Conservation (phyloP, 2,888 invertebrate genomes). For the Lepidochrysops patricia region DNA sequence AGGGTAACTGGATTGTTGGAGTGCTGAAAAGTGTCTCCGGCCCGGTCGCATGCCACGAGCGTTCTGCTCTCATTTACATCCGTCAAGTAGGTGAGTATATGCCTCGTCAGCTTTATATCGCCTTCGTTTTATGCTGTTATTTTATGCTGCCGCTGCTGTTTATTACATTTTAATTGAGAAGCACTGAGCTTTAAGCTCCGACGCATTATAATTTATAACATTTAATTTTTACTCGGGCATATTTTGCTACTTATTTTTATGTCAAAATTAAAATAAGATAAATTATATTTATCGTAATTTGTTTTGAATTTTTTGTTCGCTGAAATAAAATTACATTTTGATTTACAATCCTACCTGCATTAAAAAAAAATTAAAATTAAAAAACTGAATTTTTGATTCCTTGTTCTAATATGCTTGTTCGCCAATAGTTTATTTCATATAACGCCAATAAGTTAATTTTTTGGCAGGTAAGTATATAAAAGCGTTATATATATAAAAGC, state of each 20-base stretch:
- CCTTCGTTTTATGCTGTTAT: slow-evolving; percentile 34
- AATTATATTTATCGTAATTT: too few species aligned
- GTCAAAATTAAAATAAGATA: too few species aligned
- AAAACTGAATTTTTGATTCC: too few species aligned
- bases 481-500: too few species aligned
- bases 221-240: not conserved
- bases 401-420: too few species aligned
- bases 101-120: slow-evolving; percentile 48
- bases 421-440: too few species aligned
- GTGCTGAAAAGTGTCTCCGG: slow-evolving; percentile 45
- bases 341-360: too few species aligned
- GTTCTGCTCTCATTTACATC: slow-evolving; percentile 57
- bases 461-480: too few species aligned
- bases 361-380: too few species aligned
- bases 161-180: not conserved
- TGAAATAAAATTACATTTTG: too few species aligned
- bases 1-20: slow-evolving; percentile 57
- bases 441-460: too few species aligned
- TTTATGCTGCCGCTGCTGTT: slow-evolving; percentile 3
- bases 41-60: slow-evolving; percentile 37
- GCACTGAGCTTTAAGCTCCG: not conserved
- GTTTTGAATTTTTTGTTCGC: too few species aligned
- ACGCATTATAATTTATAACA: not conserved
- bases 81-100: slow-evolving; percentile 56
- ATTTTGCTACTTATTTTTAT: not conserved